Percentiles rank a stretch among this genome's conserved stretches.
Conservation (phyloP, 2,888 invertebrate species). For the Ethmia dodecea region DNA sequence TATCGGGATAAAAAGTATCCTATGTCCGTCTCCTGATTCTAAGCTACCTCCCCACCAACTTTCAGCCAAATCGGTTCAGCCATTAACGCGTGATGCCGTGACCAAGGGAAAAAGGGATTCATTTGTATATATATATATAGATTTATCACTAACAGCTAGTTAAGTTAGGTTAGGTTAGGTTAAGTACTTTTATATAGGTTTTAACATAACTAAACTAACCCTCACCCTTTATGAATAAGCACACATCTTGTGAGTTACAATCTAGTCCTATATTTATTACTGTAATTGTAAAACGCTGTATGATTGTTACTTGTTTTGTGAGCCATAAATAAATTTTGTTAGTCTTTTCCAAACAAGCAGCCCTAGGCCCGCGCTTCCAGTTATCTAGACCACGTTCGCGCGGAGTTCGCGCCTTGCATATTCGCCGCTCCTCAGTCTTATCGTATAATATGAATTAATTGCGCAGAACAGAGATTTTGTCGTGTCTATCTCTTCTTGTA, state of each 20-base stretch:
- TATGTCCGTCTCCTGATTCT: no score
- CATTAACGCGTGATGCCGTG: no score
- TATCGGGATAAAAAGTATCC: no score
- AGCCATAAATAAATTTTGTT: not conserved
- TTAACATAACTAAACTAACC: not conserved
- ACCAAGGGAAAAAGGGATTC: no score
- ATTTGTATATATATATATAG: no score
- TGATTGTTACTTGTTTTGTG: not conserved
- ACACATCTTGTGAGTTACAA: not conserved
- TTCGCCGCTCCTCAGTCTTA: constrained; percentile 68
- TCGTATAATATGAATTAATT: constrained; percentile 72
- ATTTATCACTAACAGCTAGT: no score
- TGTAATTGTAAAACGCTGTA: not conserved
- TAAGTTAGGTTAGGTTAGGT: no score
- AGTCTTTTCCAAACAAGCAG: not conserved
- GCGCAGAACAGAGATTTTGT: constrained; percentile 35
- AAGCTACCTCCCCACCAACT: no score
- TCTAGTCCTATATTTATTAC: not conserved
- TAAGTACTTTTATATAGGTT: not conserved
- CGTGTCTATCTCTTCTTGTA: no score
- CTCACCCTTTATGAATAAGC: not conserved
- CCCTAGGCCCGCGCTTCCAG: constrained; percentile 22
- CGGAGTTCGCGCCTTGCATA: constrained; percentile 66
- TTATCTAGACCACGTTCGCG: constrained; percentile 65
- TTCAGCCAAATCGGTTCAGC: no score